Percentiles rank a stretch among this genome's conserved stretches.
phyloP scores from a whole-genome alignment of 2,797 vertebrate species.

The Sebastes kiyomatsui region DNA sequence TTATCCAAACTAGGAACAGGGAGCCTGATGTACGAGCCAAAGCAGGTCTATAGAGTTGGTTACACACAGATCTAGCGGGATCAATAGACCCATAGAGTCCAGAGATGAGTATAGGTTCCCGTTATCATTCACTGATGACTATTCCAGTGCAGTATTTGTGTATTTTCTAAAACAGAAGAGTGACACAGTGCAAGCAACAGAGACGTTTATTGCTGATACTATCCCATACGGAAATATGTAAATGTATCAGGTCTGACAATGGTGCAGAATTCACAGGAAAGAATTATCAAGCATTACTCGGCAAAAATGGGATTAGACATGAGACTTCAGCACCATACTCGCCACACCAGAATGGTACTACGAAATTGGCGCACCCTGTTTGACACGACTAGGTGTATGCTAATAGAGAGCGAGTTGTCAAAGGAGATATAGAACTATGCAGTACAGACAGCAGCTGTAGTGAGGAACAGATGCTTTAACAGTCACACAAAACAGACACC shows the following conservation, averaged over 20 bases:
- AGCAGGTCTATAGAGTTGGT: not conserved
- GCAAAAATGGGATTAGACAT: not conserved
- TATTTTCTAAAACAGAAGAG: not conserved
- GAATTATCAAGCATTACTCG: not conserved
- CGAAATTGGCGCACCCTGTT: not conserved
- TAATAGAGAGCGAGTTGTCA: not conserved
- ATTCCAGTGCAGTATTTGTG: not conserved
- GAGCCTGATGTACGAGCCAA: not conserved
- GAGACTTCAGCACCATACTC: not conserved
- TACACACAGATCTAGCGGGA: not conserved
- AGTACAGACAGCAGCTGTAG: not conserved
- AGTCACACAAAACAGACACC: not conserved
- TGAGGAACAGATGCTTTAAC: not conserved
- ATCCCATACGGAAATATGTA: not conserved
- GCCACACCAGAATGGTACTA: not conserved
- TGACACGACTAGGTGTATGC: not conserved
- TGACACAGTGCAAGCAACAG: not conserved
- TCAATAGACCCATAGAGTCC: not conserved
- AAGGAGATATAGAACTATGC: not conserved
- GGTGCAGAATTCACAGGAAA: not conserved
- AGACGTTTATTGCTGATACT: not conserved
- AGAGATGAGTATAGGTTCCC: not conserved
- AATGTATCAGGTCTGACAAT: not conserved
- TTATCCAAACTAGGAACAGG: not conserved
- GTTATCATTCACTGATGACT: not conserved